phyloP scores from a whole-genome alignment of 1,140 invertebrate species.

The Drosophila pachea region DNA sequence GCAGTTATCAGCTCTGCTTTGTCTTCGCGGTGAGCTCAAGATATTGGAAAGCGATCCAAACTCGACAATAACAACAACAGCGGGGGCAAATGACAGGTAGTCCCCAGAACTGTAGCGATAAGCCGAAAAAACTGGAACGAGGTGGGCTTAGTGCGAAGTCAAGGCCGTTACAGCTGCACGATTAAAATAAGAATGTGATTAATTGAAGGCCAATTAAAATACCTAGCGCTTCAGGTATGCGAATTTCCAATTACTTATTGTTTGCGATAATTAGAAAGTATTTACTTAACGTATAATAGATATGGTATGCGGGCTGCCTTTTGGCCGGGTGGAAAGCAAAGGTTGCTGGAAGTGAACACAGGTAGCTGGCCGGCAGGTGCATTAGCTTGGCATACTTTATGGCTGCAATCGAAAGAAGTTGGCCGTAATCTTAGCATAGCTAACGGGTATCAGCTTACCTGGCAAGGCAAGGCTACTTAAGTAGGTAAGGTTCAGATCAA shows the following conservation, averaged over 20 bases:
- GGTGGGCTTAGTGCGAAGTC: conserved; percentile 7
- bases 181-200: neutral
- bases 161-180: neutral
- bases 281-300: neutral
- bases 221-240: neutral
- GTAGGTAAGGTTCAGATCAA: too few relatives aligned
- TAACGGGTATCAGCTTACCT: neutral
- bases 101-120: conserved; percentile 19
- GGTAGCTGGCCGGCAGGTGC: neutral
- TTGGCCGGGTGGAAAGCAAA: neutral
- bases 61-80: conserved; percentile 4
- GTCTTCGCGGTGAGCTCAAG: conserved; percentile 7
- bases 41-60: conserved; percentile 4
- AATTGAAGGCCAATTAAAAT: conserved; percentile 17
- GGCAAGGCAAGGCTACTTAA: too few relatives aligned
- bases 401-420: neutral
- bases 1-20: conserved; percentile 34
- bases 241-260: neutral
- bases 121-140: conserved; percentile 21
- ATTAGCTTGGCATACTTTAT: conserved; percentile 17
- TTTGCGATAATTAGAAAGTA: neutral
- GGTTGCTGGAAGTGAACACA: neutral
- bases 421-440: neutral
- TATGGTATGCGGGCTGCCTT: neutral
- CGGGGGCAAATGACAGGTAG: neutral